Conservation (phyloP, 2,113 vertebrate genomes). For the Dolichotis patagonum region DNA sequence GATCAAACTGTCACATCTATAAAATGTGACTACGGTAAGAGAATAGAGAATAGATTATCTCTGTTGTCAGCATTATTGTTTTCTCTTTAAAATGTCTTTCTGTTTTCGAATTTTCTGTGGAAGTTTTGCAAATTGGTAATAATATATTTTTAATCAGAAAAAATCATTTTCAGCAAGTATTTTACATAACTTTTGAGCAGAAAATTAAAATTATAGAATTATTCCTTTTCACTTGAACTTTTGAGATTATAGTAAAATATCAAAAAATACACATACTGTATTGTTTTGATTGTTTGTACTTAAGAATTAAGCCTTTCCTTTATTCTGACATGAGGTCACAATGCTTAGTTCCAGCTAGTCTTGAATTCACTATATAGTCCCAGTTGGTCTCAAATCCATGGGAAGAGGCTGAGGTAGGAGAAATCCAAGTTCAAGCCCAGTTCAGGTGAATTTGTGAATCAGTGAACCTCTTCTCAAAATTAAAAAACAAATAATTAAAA, state of each 20-base stretch:
- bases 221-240: background rate
- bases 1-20: background rate
- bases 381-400: background rate
- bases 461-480: background rate
- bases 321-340: background rate
- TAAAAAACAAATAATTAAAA: background rate
- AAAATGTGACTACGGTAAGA: background rate
- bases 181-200: background rate
- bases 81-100: background rate
- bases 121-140: slow-evolving; percentile 1
- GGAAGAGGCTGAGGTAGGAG: background rate
- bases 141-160: background rate
- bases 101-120: background rate
- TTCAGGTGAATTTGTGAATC: background rate
- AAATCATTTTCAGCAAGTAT: background rate
- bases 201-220: background rate
- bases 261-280: background rate
- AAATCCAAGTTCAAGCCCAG: background rate
- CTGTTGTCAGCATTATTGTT: slow-evolving; percentile 11
- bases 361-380: background rate
- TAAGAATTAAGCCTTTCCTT: background rate
- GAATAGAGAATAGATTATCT: background rate
- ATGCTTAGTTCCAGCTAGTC: background rate
- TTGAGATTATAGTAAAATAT: background rate
- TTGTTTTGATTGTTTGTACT: background rate